Evolutionary conservation across 2,888 invertebrate species (phyloP).

Genomic region (Ypsolopha sequella): DNA sequence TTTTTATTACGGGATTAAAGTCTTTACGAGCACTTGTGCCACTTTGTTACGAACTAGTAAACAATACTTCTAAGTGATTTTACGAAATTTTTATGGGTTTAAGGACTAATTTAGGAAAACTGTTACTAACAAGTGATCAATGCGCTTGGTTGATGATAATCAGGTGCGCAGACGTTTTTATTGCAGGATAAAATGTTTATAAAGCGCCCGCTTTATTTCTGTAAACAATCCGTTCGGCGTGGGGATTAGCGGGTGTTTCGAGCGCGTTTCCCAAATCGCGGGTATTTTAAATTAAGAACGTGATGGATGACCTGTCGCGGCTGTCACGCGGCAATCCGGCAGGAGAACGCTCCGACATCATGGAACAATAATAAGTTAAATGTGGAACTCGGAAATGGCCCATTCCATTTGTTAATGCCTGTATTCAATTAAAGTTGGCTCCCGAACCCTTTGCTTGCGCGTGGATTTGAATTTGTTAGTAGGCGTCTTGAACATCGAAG

Average conservation of each 20-base stretch:
- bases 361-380: slow-evolving; percentile 64
- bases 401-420: slow-evolving; percentile 66
- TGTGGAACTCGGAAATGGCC: slow-evolving; percentile 59
- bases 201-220: slow-evolving; percentile 41
- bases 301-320: slow-evolving; percentile 61
- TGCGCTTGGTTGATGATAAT: slow-evolving; percentile 29
- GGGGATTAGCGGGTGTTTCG: slow-evolving; percentile 50
- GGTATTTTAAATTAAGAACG: slow-evolving; percentile 65
- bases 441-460: slow-evolving; percentile 40
- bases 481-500: no score
- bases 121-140: slow-evolving; percentile 16
- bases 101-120: slow-evolving; percentile 14
- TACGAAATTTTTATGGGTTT: slow-evolving; percentile 13
- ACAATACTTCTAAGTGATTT: slow-evolving; percentile 35
- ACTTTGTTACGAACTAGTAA: slow-evolving; percentile 53
- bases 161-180: slow-evolving; percentile 31
- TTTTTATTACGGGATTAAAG: slow-evolving; percentile 60
- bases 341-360: slow-evolving; percentile 44
- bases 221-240: slow-evolving; percentile 38
- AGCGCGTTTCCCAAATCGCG: slow-evolving; percentile 54
- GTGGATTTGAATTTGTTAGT: background rate
- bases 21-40: slow-evolving; percentile 59
- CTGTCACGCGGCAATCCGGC: slow-evolving; percentile 53
- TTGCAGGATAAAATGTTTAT: slow-evolving; percentile 38
- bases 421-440: slow-evolving; percentile 66